Evolutionary conservation across 1,140 invertebrate species (phyloP).

Genomic region (Meloidogyne chitwoodi): DNA sequence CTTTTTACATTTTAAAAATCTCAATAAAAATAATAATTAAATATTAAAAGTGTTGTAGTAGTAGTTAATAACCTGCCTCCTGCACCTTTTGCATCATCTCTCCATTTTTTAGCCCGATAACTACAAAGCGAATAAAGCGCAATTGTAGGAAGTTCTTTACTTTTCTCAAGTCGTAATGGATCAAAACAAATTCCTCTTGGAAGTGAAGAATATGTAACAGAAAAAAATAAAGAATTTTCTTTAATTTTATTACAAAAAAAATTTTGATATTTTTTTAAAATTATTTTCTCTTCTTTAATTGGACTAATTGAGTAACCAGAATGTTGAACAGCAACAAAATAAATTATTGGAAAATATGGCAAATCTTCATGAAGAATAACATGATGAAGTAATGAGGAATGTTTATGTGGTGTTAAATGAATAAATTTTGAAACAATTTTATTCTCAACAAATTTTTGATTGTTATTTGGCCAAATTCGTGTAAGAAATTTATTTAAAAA

Average conservation of each 20-base stretch:
- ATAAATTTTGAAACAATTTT: slow-evolving; percentile 2
- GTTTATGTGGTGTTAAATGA: slow-evolving; percentile 2
- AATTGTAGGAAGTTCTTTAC: slow-evolving; percentile 5
- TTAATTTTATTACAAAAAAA: not conserved
- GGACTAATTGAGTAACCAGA: slow-evolving; percentile 30
- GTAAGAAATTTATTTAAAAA: not conserved
- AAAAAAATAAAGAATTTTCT: not conserved
- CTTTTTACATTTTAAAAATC: no score
- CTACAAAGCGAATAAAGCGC: not conserved
- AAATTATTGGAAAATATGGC: slow-evolving; percentile 22
- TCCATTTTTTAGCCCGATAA: not conserved
- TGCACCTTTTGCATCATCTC: not conserved
- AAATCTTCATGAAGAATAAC: slow-evolving; percentile 5
- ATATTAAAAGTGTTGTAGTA: no score
- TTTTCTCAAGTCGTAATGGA: slow-evolving; percentile 18
- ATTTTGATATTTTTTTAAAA: not conserved
- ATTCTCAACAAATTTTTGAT: not conserved
- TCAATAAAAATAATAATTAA: no score
- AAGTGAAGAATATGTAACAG: not conserved
- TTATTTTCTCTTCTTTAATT: not conserved
- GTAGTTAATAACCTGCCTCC: no score
- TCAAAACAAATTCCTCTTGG: slow-evolving; percentile 8
- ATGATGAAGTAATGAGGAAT: not conserved
- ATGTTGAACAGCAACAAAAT: slow-evolving; percentile 28
- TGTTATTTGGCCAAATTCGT: not conserved